Evolutionary conservation across 2,797 vertebrate species (phyloP).

Genomic region (Tragopan temminckii): DNA sequence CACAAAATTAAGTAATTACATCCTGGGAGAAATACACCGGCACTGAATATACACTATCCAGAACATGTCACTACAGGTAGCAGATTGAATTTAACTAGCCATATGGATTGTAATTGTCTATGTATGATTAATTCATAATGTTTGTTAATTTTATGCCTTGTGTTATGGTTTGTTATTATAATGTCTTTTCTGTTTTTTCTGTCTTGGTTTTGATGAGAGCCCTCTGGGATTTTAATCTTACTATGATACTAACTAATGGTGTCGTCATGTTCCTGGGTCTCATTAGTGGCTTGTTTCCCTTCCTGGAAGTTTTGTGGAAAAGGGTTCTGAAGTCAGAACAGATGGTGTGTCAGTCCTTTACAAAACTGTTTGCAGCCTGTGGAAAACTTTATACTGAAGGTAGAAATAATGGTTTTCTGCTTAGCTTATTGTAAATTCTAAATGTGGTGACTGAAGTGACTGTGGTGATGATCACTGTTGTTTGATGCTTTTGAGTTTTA

Average conservation of each 20-base stretch:
- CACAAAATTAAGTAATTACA: constrained; percentile 79
- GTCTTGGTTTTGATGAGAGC: constrained; percentile 85
- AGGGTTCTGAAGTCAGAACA: constrained; percentile 86
- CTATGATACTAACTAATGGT: constrained; percentile 87
- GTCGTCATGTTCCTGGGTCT: constrained; percentile 87
- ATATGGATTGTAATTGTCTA: constrained; percentile 97
- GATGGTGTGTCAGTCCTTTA: constrained; percentile 84
- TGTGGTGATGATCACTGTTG: constrained; percentile 78
- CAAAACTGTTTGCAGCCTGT: constrained; percentile 87
- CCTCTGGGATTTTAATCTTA: constrained; percentile 90
- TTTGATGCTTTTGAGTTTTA: constrained; percentile 75
- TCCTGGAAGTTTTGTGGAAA: constrained; percentile 85
- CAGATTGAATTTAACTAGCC: constrained; percentile 99
- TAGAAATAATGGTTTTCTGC: constrained; percentile 86
- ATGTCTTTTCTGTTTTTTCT: constrained; percentile 47
- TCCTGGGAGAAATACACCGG: constrained; percentile 49
- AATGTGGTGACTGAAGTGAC: constrained; percentile 82
- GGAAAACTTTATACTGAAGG: constrained; percentile 93
- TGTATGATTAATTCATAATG: constrained; percentile 95
- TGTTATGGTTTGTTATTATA: constrained; percentile 94
- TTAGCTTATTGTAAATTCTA: constrained; percentile 84
- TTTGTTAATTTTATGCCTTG: constrained; percentile 97
- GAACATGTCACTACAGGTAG: constrained; percentile 83
- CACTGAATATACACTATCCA: constrained; percentile 53
- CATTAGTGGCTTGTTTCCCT: constrained; percentile 86